A percentile compares a stretch with the other conserved stretches of the same genome.
phyloP scores from a whole-genome alignment of 2,797 vertebrate species.

The Garrulus glandarius region DNA sequence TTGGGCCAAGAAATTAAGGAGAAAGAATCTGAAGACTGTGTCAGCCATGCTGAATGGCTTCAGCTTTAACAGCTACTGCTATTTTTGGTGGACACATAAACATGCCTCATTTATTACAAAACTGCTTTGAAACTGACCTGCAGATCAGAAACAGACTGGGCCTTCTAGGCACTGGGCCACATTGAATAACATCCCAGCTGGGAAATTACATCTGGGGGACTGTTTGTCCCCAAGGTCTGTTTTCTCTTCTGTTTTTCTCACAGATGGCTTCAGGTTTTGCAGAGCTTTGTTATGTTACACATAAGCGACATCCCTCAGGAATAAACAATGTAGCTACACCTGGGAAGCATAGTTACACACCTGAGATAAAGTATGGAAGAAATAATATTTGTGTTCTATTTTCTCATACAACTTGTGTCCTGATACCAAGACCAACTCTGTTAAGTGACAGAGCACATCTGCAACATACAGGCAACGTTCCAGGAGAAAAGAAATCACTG shows the following conservation, averaged over 20 bases:
- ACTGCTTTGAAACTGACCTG: conserved; percentile 50
- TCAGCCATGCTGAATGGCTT: conserved; percentile 48
- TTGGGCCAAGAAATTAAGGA: conserved; percentile 68
- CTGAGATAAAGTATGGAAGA: not conserved
- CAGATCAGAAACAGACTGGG: conserved; percentile 30
- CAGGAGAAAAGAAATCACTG: not conserved
- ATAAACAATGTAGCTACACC: not conserved
- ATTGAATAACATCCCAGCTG: conserved; percentile 50
- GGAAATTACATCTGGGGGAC: conserved; percentile 49
- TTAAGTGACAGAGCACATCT: not conserved
- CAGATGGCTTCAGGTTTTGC: conserved; percentile 32
- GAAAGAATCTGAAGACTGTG: conserved; percentile 63
- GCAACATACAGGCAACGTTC: not conserved
- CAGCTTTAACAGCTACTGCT: conserved; percentile 51
- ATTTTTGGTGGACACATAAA: conserved; percentile 60
- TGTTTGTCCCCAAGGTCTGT: conserved; percentile 28
- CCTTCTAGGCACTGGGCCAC: conserved; percentile 49
- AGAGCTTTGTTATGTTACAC: not conserved
- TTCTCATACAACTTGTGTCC: not conserved
- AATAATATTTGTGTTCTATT: not conserved
- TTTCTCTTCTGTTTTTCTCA: conserved; percentile 24
- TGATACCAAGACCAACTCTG: not conserved
- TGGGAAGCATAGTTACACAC: not conserved
- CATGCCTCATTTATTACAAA: conserved; percentile 45
- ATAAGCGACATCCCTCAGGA: not conserved